A percentile compares a stretch with the other conserved stretches of the same genome.
Conservation (phyloP, 2,888 invertebrate species). For the Drosophila lacicola region DNA sequence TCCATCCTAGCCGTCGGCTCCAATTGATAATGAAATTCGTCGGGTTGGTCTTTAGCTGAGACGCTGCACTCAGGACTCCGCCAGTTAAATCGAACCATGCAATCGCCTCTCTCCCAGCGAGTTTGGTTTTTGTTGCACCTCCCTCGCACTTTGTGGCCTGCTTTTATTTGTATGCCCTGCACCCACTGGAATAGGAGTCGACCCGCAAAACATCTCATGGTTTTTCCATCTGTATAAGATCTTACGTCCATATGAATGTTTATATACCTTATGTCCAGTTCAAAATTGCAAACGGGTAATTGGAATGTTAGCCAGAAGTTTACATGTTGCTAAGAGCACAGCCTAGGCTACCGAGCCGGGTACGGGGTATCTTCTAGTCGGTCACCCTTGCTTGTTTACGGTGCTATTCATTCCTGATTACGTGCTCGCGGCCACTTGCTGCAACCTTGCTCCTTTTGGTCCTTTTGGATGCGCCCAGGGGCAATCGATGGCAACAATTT, state of each 20-base stretch:
- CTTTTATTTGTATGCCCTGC: neutral
- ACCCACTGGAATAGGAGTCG: neutral
- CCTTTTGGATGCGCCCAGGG: conserved; percentile 6
- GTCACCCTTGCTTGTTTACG: neutral
- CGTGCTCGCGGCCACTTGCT: neutral
- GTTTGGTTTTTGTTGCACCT: neutral
- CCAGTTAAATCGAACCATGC: neutral
- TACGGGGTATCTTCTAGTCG: neutral
- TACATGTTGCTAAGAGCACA: too few relatives aligned
- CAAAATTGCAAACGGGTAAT: too few relatives aligned
- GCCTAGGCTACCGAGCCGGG: neutral
- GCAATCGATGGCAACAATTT: neutral
- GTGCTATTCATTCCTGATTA: neutral
- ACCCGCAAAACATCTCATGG: too few relatives aligned
- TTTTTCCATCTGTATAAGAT: too few relatives aligned
- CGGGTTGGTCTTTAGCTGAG: conserved; percentile 33
- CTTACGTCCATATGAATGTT: too few relatives aligned
- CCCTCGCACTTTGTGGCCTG: neutral
- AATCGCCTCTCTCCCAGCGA: neutral
- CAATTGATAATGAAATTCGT: conserved; percentile 68
- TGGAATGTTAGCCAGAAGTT: too few relatives aligned
- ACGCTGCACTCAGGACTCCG: neutral
- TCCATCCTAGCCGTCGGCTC: conserved; percentile 39
- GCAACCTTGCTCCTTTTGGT: conserved; percentile 1
- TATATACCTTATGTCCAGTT: accelerated